Percentiles rank a stretch among this genome's conserved stretches.
Evolutionary conservation across 2,888 invertebrate genomes (phyloP).

Genomic region (Clistopyga incitator): DNA sequence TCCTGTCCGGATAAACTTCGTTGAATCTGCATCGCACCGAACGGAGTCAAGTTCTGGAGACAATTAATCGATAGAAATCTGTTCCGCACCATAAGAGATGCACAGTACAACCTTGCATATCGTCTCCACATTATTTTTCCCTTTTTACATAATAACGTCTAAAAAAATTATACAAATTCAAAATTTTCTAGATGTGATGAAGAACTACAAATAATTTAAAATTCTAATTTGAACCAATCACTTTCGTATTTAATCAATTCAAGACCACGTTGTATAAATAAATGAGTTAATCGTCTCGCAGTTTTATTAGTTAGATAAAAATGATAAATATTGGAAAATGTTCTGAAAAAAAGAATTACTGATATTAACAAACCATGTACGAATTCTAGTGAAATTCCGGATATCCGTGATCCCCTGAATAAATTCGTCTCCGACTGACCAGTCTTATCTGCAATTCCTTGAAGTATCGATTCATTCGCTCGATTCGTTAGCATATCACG

Average conservation of each 20-base stretch:
- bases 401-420: slow-evolving; percentile 7
- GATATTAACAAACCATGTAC: neutral
- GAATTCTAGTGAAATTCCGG: neutral
- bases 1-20: slow-evolving; percentile 20
- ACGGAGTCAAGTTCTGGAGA: neutral
- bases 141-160: no score
- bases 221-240: no score
- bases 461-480: slow-evolving; percentile 42
- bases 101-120: no score
- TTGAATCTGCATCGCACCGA: neutral
- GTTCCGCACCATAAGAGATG: no score
- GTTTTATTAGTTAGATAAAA: no score
- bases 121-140: no score
- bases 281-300: no score
- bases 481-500: slow-evolving; percentile 40
- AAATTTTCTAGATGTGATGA: no score
- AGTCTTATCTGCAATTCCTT: neutral
- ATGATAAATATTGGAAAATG: neutral
- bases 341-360: neutral
- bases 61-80: neutral
- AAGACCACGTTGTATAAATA: no score
- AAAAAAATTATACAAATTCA: no score
- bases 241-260: no score
- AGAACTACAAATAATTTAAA: no score
- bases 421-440: slow-evolving; percentile 11